Evolutionary conservation across 92 coral and sea anemone species (phyloP).

Genomic region (Epizoanthus ramosus): DNA sequence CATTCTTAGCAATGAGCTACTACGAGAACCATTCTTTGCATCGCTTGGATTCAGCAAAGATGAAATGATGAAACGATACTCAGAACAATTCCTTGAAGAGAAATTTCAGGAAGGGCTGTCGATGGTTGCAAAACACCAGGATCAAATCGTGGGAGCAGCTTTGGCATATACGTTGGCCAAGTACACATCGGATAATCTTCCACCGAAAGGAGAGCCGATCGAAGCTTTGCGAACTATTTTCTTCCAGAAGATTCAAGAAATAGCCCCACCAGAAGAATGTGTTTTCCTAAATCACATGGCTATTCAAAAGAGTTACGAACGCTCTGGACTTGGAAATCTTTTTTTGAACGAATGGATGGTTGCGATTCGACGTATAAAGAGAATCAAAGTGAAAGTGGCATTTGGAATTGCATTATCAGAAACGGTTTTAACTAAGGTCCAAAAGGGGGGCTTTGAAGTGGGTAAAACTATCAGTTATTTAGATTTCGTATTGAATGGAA

Average conservation of each 20-base stretch:
- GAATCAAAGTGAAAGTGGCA: background rate
- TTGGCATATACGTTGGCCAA: background rate
- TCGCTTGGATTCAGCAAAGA: background rate
- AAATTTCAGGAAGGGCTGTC: conserved; percentile 9
- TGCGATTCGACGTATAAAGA: background rate
- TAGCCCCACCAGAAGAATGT: conserved; percentile 3
- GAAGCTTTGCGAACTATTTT: background rate
- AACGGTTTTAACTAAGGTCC: background rate
- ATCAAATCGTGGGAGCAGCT: background rate
- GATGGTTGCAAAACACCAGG: background rate
- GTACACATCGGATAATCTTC: background rate
- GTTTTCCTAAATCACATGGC: background rate
- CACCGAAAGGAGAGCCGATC: background rate
- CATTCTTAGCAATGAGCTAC: background rate
- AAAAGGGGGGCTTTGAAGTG: background rate
- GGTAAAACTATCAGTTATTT: background rate
- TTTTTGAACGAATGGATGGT: background rate
- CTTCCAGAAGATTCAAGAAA: background rate
- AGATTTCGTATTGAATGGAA: conserved; percentile 11
- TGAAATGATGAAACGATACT: conserved; percentile 1
- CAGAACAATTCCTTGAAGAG: background rate
- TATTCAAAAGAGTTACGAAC: background rate
- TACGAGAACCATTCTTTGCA: background rate
- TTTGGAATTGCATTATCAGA: background rate
- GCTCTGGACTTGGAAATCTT: background rate